Base-by-base conservation (phyloP, 92 coral and sea anemone genomes). In the Anthopleura xanthogrammica region DNA sequence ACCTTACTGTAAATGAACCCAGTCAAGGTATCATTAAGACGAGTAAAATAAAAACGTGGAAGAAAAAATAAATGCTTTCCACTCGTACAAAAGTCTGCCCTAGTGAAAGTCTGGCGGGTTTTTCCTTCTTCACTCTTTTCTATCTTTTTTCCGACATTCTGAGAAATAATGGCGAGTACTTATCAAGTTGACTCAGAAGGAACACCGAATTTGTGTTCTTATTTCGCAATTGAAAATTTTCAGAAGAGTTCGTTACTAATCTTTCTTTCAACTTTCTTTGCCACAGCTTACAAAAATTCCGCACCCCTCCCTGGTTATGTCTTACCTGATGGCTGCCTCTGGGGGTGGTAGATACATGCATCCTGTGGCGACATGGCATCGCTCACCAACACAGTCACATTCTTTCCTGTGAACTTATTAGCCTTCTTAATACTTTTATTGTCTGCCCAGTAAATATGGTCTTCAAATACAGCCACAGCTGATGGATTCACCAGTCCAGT, bases 381-480 rank as follows among this genome's bases (percentile, higher is more conserved):
- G 17, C 79, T 76, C 58, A 94, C 83, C 52, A 97, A 83, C 70
- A 94, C 91, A 12, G 87, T 85, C 54, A 75, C 77, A 72, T 94
- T 91, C 82, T 89, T 90, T 41, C 99, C 99, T 3, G 99, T 97
- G 77, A 97, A 97, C 84, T 97, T 97, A 77, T 97, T 97, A 19
- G 98, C 99, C 58, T 93, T 92, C 79, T 80, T 81, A 78, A 97
- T 92, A 20, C 86, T 86, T 60, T 88, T 91, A 0, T 50, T 70
- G 65, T 97, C 98, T 22, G 94, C 92, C 99, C 99, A 97, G 78
- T 92, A 97, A 75, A 97, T 82, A 82, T 94, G 88, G 72, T 97
- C 99, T 64, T 92, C 99, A 82, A 97, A 97, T 50, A 97, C 90
- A 0, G 99, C 90, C 64, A 97, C 85, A 12, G 92, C 92, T 23